A percentile compares a stretch with the other conserved stretches of the same genome.
phyloP scores from a whole-genome alignment of 2,888 invertebrate species.

The Lepidochrysops patricia region DNA sequence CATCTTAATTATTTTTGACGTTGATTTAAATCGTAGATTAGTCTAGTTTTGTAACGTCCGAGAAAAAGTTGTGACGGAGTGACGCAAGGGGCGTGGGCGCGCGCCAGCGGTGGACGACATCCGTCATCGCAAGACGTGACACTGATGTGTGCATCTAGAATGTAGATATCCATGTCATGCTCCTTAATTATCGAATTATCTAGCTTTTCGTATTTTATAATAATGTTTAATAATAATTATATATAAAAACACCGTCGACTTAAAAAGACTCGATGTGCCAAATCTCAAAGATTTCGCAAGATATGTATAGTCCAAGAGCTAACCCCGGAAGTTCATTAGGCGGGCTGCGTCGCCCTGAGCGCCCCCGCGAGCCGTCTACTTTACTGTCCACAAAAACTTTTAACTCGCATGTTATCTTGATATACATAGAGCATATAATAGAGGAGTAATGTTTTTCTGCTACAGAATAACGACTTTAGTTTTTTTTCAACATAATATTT shows the following conservation, averaged over 20 bases:
- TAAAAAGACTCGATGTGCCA: background rate
- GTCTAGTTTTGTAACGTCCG: slow-evolving; percentile 9
- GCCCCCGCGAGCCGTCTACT: slow-evolving; percentile 18
- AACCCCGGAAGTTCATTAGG: slow-evolving; percentile 17
- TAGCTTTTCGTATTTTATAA: no score
- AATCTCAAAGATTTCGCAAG: background rate
- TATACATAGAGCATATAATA: no score
- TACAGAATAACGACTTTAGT: no score
- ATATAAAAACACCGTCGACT: no score
- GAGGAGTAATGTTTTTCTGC: no score
- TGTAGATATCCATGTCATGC: background rate
- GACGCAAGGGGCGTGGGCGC: slow-evolving; percentile 22
- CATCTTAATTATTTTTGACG: slow-evolving; percentile 12
- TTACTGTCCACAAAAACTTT: slow-evolving; percentile 24
- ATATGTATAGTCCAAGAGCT: slow-evolving; percentile 14
- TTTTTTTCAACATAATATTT: no score
- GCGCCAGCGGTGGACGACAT: slow-evolving; percentile 9
- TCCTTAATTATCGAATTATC: background rate
- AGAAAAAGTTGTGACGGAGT: slow-evolving; percentile 9
- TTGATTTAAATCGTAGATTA: slow-evolving; percentile 11
- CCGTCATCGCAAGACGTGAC: slow-evolving; percentile 23
- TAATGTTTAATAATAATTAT: no score
- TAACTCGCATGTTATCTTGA: slow-evolving; percentile 16
- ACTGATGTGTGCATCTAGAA: background rate
- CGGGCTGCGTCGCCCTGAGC: slow-evolving; percentile 15